Percentiles rank a stretch among this genome's conserved stretches.
Conservation (phyloP, 2,113 vertebrate species). For the Taxidea taxus region DNA sequence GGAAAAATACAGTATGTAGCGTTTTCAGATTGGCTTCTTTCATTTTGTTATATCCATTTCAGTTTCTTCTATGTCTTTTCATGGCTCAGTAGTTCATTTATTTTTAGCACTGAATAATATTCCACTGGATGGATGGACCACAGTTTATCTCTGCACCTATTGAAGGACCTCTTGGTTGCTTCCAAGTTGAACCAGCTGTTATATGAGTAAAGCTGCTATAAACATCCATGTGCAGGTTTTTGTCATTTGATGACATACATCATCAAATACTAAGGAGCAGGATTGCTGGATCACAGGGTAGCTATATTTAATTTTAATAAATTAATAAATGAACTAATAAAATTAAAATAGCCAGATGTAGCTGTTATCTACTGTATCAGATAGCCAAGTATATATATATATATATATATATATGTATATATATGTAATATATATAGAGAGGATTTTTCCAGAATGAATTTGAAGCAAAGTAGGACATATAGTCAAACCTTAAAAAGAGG, state of each 20-base stretch:
- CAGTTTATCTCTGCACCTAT: background rate
- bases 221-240: background rate
- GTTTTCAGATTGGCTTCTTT: background rate
- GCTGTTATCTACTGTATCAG: background rate
- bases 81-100: background rate
- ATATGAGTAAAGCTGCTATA: background rate
- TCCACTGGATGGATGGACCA: background rate
- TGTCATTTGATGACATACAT: background rate
- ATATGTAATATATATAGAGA: background rate
- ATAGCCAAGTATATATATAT: background rate
- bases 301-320: background rate
- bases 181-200: background rate
- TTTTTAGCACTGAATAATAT: background rate
- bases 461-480: background rate
- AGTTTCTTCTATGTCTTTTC: background rate
- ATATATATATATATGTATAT: no score
- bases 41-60: background rate
- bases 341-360: background rate
- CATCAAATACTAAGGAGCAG: background rate
- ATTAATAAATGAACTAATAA: background rate
- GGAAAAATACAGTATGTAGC: background rate
- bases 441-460: background rate
- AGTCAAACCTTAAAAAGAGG: background rate
- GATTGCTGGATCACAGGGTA: background rate
- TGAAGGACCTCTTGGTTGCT: background rate